Conservation (phyloP, 2,888 invertebrate genomes). For the Dromius quadrimaculatus region DNA sequence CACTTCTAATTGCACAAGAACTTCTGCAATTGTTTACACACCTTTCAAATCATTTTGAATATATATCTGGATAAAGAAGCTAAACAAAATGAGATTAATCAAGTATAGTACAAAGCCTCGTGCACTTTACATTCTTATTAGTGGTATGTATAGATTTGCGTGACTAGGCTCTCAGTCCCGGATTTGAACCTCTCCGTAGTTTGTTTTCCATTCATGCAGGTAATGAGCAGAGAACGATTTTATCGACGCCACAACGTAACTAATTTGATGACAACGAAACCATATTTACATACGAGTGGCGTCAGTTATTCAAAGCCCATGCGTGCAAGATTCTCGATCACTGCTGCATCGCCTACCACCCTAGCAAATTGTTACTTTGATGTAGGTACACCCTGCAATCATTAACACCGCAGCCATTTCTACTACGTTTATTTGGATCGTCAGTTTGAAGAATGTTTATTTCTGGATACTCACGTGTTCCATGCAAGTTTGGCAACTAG, state of each 20-base stretch:
- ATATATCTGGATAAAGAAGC: no score
- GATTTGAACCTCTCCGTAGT: constrained; percentile 34
- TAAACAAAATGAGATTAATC: constrained; percentile 21
- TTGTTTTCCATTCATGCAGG: constrained; percentile 50
- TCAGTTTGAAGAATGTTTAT: constrained; percentile 29
- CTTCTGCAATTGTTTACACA: no score
- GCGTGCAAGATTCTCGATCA: neutral
- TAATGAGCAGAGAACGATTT: constrained; percentile 47
- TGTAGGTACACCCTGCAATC: constrained; percentile 18
- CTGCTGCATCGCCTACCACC: neutral
- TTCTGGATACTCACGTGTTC: constrained; percentile 39
- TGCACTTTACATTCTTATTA: constrained; percentile 22
- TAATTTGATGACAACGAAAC: constrained; percentile 52
- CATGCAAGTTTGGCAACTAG: constrained; percentile 39
- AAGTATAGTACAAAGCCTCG: neutral
- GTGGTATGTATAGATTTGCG: no score
- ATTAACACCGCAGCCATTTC: constrained; percentile 10
- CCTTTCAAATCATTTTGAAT: no score
- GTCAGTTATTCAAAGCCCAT: neutral
- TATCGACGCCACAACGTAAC: constrained; percentile 50
- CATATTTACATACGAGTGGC: constrained; percentile 50
- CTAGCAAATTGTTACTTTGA: constrained; percentile 28
- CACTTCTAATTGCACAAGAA: no score
- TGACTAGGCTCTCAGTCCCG: constrained; percentile 10
- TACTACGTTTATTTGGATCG: constrained; percentile 29